A percentile compares a stretch with the other conserved stretches of the same genome.
phyloP scores from a whole-genome alignment of 2,113 vertebrate genomes.

The Myxocyprinus asiaticus region DNA sequence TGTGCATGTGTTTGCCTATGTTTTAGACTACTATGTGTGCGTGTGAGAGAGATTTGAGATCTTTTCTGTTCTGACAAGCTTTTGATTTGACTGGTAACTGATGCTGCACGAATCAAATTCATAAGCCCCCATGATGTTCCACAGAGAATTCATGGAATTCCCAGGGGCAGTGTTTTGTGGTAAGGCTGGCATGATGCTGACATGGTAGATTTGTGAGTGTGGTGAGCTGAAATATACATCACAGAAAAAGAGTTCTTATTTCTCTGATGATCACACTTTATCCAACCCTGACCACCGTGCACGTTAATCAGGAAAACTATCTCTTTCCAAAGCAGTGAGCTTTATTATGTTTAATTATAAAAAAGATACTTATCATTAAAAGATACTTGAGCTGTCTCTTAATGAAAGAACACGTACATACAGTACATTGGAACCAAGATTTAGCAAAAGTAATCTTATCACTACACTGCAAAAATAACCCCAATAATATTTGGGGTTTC shows the following conservation, averaged over 20 bases:
- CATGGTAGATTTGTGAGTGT: constrained; percentile 48
- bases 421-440: not conserved
- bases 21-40: too few relatives aligned
- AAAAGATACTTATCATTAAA: constrained; percentile 1
- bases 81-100: constrained; percentile 21
- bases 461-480: too few relatives aligned
- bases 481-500: too few relatives aligned
- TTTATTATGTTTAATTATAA: constrained; percentile 13
- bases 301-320: constrained; percentile 23
- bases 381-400: not conserved
- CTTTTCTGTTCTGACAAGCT: too few relatives aligned
- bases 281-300: constrained; percentile 13
- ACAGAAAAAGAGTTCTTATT: constrained; percentile 14
- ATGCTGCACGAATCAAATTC: constrained; percentile 52
- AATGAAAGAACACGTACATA: not conserved
- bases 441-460: not conserved
- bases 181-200: constrained; percentile 40
- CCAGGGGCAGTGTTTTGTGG: constrained; percentile 59
- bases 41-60: too few relatives aligned
- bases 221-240: constrained; percentile 21
- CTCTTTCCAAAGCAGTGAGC: constrained; percentile 34
- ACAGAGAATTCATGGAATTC: constrained; percentile 54
- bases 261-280: constrained; percentile 38
- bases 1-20: too few relatives aligned
- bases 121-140: constrained; percentile 51